phyloP scores from a whole-genome alignment of 2,797 vertebrate species.

The Etheostoma nigrum region DNA sequence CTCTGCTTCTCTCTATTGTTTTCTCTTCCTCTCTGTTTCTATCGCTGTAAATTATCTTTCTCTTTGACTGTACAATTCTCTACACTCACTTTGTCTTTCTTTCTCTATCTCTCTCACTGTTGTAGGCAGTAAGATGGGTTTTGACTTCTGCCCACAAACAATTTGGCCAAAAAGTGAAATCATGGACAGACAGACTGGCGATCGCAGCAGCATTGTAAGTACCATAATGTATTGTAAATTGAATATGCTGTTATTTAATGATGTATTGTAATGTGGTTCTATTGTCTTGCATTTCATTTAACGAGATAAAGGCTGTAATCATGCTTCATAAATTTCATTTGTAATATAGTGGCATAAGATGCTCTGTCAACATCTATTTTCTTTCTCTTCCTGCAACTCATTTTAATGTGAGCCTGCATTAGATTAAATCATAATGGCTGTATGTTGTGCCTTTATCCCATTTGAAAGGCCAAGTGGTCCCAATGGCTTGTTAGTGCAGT shows the following conservation, averaged over 20 bases:
- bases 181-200: slow-evolving; percentile 44
- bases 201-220: slow-evolving; percentile 65
- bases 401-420: slow-evolving; percentile 44
- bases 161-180: slow-evolving; percentile 57
- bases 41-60: slow-evolving; percentile 32
- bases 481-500: slow-evolving; percentile 44
- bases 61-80: slow-evolving; percentile 10
- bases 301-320: slow-evolving; percentile 49
- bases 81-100: slow-evolving; percentile 8
- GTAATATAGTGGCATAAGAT: slow-evolving; percentile 3
- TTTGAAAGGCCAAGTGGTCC: slow-evolving; percentile 60
- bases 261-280: slow-evolving; percentile 22
- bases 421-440: slow-evolving; percentile 59
- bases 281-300: slow-evolving; percentile 49
- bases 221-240: slow-evolving; percentile 46
- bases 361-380: slow-evolving; percentile 43
- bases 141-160: slow-evolving; percentile 37
- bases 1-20: slow-evolving; percentile 37
- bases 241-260: slow-evolving; percentile 42
- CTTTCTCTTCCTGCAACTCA: slow-evolving; percentile 35
- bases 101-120: slow-evolving; percentile 7
- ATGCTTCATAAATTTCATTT: slow-evolving; percentile 44
- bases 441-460: slow-evolving; percentile 45
- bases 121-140: slow-evolving; percentile 43
- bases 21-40: slow-evolving; percentile 19